These are phyloP conservation scores for Nansenia antarctica DNA, from an alignment of 2,113 vertebrate species.

Conservation along the genomic window DNA sequence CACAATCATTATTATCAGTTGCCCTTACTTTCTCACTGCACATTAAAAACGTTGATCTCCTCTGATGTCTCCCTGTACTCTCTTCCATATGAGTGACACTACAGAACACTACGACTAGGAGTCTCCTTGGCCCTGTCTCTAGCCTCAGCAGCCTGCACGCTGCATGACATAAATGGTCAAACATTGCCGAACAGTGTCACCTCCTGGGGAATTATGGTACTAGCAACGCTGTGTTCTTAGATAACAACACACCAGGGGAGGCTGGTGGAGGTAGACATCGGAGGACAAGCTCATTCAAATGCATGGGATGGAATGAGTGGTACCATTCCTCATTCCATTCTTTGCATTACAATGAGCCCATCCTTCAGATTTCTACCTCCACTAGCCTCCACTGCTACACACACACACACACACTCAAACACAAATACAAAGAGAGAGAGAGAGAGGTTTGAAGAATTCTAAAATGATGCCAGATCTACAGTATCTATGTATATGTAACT, in stretches of 20 bases:
- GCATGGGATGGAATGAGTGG: too few relatives aligned
- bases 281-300: too few relatives aligned
- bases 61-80: constrained; percentile 48
- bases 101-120: not conserved
- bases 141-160: not conserved
- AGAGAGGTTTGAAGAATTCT: too few relatives aligned
- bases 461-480: too few relatives aligned
- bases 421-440: too few relatives aligned
- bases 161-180: not conserved
- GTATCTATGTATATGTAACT: too few relatives aligned
- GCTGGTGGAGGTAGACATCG: too few relatives aligned
- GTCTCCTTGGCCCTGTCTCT: not conserved
- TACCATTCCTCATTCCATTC: too few relatives aligned
- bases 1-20: constrained; percentile 79
- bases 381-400: too few relatives aligned
- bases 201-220: constrained; percentile 52
- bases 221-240: not conserved
- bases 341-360: too few relatives aligned
- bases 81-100: not conserved
- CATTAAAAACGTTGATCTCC: constrained; percentile 76
- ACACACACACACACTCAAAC: not conserved
- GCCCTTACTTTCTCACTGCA: constrained; percentile 80
- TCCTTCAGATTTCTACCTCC: too few relatives aligned
- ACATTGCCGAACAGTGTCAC: constrained; percentile 56
- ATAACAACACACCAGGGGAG: too few relatives aligned